Percentiles rank a stretch among this genome's conserved stretches.
These are phyloP conservation scores for Tragulus kanchil DNA, from an alignment of 2,113 vertebrate genomes.

Conservation along the genomic window DNA sequence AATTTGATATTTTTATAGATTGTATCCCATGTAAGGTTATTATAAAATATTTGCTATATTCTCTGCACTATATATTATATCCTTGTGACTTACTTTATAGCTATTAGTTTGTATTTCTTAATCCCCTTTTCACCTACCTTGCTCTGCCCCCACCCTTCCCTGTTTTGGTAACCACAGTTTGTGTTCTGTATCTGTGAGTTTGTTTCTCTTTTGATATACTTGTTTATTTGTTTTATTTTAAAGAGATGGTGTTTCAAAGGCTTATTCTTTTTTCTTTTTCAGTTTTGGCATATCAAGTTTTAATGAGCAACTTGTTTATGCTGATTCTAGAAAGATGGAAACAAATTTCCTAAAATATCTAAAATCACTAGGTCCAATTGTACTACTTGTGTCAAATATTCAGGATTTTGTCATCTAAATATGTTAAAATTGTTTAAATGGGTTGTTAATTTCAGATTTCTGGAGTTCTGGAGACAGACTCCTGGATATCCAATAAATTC, in stretches of 20 bases:
- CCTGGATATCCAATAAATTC: not conserved
- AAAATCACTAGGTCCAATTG: not conserved
- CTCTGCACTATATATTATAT: not conserved
- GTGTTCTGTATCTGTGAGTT: not conserved
- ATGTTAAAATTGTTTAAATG: slow-evolving; percentile 23
- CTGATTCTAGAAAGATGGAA: not conserved
- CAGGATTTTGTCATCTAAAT: not conserved
- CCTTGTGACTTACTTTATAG: not conserved
- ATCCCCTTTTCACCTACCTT: not conserved
- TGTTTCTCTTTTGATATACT: not conserved
- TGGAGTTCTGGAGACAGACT: not conserved
- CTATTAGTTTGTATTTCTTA: not conserved
- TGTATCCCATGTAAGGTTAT: not conserved
- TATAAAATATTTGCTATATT: not conserved
- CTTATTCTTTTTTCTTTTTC: slow-evolving; percentile 23
- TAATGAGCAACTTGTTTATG: slow-evolving; percentile 19
- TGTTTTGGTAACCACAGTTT: not conserved
- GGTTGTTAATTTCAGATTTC: not conserved
- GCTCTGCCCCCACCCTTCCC: not conserved
- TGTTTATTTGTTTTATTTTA: not conserved
- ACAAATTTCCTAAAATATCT: slow-evolving; percentile 44
- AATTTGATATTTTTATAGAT: not conserved
- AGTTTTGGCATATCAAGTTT: slow-evolving; percentile 32
- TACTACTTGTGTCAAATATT: not conserved
- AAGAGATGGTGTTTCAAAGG: not conserved